These are phyloP conservation scores for Umimayanthus kanabou DNA, from an alignment of 92 coral and sea anemone species.

Conservation along the genomic window DNA sequence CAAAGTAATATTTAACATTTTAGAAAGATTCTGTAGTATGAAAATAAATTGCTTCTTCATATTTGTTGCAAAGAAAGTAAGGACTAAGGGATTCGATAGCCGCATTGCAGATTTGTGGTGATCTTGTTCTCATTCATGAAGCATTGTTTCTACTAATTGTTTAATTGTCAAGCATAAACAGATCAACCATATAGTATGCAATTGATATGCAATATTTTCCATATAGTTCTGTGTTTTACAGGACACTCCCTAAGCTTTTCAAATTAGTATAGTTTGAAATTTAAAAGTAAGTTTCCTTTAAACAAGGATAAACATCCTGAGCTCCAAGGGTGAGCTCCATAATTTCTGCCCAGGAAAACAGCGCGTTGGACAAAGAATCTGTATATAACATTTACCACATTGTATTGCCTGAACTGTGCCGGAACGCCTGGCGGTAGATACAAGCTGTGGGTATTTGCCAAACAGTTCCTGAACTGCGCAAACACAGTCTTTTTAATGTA, in stretches of 20 bases:
- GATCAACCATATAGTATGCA: background rate
- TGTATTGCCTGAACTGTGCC: too few relatives aligned
- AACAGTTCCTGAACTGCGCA: background rate
- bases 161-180: too few relatives aligned
- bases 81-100: too few relatives aligned
- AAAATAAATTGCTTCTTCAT: too few relatives aligned
- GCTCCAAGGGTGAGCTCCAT: background rate
- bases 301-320: conserved; percentile 9
- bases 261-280: background rate
- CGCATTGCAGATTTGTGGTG: too few relatives aligned
- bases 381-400: too few relatives aligned
- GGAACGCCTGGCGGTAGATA: background rate
- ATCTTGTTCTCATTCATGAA: too few relatives aligned
- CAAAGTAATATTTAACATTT: too few relatives aligned
- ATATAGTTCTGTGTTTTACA: background rate
- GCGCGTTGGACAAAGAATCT: background rate
- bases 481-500: background rate
- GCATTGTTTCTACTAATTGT: too few relatives aligned
- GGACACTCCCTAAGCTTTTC: background rate
- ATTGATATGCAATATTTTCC: background rate
- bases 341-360: background rate
- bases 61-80: too few relatives aligned
- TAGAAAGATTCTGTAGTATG: too few relatives aligned
- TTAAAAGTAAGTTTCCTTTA: conserved; percentile 16
- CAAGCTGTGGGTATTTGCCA: background rate